These are phyloP conservation scores for Eristalinus aeneus DNA, from an alignment of 2,888 invertebrate genomes.

Conservation along the genomic window DNA sequence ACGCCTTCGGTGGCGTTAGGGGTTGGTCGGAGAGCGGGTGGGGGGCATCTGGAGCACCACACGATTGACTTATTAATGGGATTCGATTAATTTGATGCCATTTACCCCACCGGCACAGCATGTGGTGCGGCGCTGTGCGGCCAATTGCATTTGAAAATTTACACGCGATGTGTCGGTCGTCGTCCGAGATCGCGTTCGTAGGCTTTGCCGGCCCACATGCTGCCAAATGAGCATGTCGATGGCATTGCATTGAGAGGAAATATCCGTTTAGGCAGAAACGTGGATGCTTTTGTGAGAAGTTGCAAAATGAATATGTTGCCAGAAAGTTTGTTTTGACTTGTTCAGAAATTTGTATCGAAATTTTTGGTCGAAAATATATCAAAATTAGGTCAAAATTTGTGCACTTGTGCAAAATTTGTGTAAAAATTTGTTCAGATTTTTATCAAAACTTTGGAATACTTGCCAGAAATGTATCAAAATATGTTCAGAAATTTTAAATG, in stretches of 20 bases:
- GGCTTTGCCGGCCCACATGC: conserved; percentile 56
- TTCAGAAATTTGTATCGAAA: too few relatives aligned
- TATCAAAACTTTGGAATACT: too few relatives aligned
- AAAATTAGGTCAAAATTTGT: too few relatives aligned
- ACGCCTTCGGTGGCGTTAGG: background rate
- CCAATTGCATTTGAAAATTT: conserved; percentile 52
- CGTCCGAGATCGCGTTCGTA: conserved; percentile 2
- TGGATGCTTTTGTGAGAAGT: conserved; percentile 43
- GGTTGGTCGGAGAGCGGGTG: background rate
- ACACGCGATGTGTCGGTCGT: conserved; percentile 41
- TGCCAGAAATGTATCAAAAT: too few relatives aligned
- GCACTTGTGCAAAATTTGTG: too few relatives aligned
- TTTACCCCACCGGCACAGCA: conserved; percentile 62
- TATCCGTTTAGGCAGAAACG: conserved; percentile 55
- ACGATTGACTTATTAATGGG: conserved; percentile 57
- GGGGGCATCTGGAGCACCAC: background rate
- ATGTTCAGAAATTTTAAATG: too few relatives aligned
- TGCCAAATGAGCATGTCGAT: conserved; percentile 45
- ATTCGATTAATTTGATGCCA: conserved; percentile 65
- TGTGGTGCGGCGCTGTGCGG: conserved; percentile 14
- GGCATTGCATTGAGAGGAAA: conserved; percentile 26
- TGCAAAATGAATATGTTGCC: background rate
- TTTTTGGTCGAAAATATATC: too few relatives aligned
- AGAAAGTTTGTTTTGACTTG: too few relatives aligned
- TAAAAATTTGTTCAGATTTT: too few relatives aligned